These are phyloP conservation scores for Taeniopygia guttata DNA, from an alignment of 2,797 vertebrate genomes.

Conservation along the genomic window DNA sequence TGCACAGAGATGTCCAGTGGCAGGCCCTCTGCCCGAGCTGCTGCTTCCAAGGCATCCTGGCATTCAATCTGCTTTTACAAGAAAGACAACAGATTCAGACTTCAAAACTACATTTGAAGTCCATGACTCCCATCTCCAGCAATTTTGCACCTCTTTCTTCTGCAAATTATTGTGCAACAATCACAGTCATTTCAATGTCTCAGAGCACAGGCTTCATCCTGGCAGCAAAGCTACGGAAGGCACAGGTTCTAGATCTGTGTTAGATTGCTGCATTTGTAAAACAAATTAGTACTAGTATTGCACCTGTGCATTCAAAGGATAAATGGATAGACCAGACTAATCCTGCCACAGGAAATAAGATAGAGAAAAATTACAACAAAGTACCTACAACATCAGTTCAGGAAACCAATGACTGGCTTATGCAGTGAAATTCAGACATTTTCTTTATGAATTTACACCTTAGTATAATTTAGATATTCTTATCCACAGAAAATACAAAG, in stretches of 20 bases:
- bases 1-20: slow-evolving; percentile 78
- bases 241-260: background rate
- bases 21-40: slow-evolving; percentile 85
- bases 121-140: background rate
- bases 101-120: background rate
- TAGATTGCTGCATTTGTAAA: background rate
- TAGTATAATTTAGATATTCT: background rate
- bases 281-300: background rate
- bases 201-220: background rate
- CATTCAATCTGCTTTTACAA: slow-evolving; percentile 70
- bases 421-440: background rate
- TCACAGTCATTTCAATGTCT: background rate
- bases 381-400: background rate
- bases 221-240: background rate
- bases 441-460: background rate
- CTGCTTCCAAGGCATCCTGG: slow-evolving; percentile 86
- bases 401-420: background rate
- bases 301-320: background rate
- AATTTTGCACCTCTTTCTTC: background rate
- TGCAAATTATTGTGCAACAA: background rate
- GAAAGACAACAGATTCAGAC: background rate
- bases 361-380: background rate
- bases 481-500: background rate
- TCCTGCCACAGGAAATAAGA: background rate
- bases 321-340: background rate